Evolutionary conservation across 2,113 vertebrate species (phyloP).

Genomic region (Helogale parvula): DNA sequence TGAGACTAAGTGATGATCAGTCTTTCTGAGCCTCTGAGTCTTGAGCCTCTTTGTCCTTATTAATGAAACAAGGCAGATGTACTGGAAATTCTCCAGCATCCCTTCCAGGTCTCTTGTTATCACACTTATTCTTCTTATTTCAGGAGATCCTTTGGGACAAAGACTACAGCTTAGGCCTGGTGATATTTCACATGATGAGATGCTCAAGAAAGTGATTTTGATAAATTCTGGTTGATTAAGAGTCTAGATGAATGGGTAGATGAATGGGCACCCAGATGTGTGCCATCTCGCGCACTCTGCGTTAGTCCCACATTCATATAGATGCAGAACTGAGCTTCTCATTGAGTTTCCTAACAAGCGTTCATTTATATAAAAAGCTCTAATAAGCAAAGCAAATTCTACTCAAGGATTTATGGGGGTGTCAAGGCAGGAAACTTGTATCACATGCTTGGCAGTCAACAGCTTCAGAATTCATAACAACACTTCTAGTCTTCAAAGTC

Average conservation of each 20-base stretch:
- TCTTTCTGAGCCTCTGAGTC: not conserved
- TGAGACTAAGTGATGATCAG: not conserved
- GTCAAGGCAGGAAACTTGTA: not conserved
- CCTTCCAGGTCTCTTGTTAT: not conserved
- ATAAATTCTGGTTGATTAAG: not conserved
- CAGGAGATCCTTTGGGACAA: not conserved
- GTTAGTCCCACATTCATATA: not conserved
- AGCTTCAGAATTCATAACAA: not conserved
- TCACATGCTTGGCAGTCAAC: not conserved
- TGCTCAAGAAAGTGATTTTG: not conserved
- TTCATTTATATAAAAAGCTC: not conserved
- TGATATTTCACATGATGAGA: not conserved
- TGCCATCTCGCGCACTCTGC: not conserved
- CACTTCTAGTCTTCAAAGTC: not conserved
- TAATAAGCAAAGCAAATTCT: constrained; percentile 21
- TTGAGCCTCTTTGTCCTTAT: not conserved
- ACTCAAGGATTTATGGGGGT: not conserved
- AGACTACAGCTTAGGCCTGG: not conserved
- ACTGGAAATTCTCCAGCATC: not conserved
- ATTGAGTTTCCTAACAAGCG: not conserved
- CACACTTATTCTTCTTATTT: not conserved
- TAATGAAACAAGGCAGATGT: not conserved
- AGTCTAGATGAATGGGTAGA: not conserved
- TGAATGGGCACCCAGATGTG: not conserved
- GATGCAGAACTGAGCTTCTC: not conserved